A percentile compares a stretch with the other conserved stretches of the same genome.
These are phyloP conservation scores for Malurus leucopterus DNA, from an alignment of 2,797 vertebrate genomes.

Conservation along the genomic window DNA sequence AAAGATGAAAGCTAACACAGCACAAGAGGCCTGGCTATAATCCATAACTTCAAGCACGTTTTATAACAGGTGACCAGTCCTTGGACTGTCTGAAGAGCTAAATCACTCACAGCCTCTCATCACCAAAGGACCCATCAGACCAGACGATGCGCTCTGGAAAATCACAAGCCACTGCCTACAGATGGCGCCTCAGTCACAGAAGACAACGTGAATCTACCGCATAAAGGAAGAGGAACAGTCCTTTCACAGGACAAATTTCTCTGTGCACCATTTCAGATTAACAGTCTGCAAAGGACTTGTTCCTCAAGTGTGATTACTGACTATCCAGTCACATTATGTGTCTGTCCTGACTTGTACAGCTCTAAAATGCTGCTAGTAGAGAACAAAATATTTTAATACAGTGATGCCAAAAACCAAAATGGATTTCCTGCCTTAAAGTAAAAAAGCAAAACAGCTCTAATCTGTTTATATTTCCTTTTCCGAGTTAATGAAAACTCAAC, in stretches of 20 bases:
- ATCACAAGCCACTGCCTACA: neutral
- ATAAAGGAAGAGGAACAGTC: neutral
- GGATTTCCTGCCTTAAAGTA: neutral
- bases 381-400: neutral
- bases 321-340: neutral
- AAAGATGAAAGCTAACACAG: neutral
- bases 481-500: neutral
- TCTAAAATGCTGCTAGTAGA: neutral
- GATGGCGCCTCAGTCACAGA: neutral
- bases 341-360: neutral
- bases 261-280: neutral
- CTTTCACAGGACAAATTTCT: neutral
- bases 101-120: neutral
- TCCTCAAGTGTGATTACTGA: neutral
- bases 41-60: neutral
- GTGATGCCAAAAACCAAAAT: neutral
- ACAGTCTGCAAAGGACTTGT: neutral
- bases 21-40: neutral
- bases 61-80: neutral
- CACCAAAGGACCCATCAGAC: neutral
- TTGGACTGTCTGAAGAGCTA: neutral
- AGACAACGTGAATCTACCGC: rapidly evolving
- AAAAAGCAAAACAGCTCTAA: neutral
- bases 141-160: neutral
- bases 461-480: neutral